Conservation (phyloP, 1,140 invertebrate genomes). For the Calliphora vicina region DNA sequence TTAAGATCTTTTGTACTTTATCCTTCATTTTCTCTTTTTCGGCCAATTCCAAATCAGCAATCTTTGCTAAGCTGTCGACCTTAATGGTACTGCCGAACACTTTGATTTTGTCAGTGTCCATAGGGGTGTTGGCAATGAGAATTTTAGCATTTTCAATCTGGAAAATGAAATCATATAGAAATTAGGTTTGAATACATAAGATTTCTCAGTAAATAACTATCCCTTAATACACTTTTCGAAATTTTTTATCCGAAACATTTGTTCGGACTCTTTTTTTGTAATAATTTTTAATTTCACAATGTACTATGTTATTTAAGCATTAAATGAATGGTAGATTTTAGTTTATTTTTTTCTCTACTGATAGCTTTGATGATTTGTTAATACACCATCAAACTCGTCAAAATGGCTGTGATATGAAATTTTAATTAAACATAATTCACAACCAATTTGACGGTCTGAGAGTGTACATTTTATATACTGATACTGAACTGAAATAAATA, state of each 20-base stretch:
- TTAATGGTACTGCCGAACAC: conserved; percentile 98
- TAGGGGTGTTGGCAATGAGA: conserved; percentile 99
- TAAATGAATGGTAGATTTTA: too few species aligned
- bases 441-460: conserved; percentile 57
- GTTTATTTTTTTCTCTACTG: conserved; percentile 9
- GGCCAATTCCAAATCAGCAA: conserved; percentile 96
- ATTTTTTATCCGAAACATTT: too few species aligned
- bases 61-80: conserved; percentile 97
- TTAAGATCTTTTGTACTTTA: conserved; percentile 97
- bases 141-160: conserved; percentile 91
- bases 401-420: conserved; percentile 63
- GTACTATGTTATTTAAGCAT: too few species aligned
- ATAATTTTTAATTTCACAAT: too few species aligned
- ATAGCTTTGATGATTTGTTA: conserved; percentile 1
- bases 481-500: not conserved
- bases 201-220: too few species aligned
- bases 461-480: conserved; percentile 39
- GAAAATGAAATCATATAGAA: conserved; percentile 45
- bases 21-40: conserved; percentile 99
- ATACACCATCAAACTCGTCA: conserved; percentile 59
- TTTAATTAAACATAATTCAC: conserved; percentile 54
- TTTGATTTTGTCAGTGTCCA: conserved; percentile 99
- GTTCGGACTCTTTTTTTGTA: too few species aligned
- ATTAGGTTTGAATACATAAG: too few species aligned
- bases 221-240: too few species aligned